Percentiles rank a stretch among this genome's conserved stretches.
These are phyloP conservation scores for Eleginops maclovinus DNA, from an alignment of 2,113 vertebrate genomes.

Conservation along the genomic window DNA sequence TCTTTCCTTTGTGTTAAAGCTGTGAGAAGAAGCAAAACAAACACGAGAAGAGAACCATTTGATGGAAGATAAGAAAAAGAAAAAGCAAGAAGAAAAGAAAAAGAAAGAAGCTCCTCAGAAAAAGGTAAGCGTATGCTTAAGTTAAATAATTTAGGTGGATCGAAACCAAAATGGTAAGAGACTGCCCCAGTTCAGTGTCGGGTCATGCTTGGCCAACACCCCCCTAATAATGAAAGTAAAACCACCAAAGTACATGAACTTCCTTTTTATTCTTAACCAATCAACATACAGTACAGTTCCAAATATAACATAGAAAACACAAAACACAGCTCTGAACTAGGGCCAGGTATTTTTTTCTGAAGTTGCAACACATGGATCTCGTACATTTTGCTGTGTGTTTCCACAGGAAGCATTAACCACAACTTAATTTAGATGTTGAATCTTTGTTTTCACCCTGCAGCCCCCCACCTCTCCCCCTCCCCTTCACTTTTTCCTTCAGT, in stretches of 20 bases:
- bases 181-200: neutral
- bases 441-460: neutral
- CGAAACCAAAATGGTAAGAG: neutral
- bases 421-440: constrained; percentile 8
- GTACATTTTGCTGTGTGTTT: constrained; percentile 2
- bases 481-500: constrained; percentile 3
- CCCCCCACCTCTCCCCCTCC: no score
- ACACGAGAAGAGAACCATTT: constrained; percentile 95
- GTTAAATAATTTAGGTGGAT: no score
- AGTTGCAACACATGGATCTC: neutral
- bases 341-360: constrained; percentile 8
- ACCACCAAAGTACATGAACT: no score
- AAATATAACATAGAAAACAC: neutral
- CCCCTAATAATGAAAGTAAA: neutral
- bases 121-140: constrained; percentile 84
- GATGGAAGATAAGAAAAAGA: constrained; percentile 99
- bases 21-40: constrained; percentile 91
- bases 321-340: neutral
- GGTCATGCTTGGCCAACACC: neutral
- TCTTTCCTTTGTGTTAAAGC: constrained; percentile 57
- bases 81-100: constrained; percentile 99
- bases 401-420: constrained; percentile 6
- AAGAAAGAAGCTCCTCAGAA: constrained; percentile 98
- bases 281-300: neutral
- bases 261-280: no score